phyloP scores from a whole-genome alignment of 2,797 vertebrate genomes.

The Tauraco hartlaubi region DNA sequence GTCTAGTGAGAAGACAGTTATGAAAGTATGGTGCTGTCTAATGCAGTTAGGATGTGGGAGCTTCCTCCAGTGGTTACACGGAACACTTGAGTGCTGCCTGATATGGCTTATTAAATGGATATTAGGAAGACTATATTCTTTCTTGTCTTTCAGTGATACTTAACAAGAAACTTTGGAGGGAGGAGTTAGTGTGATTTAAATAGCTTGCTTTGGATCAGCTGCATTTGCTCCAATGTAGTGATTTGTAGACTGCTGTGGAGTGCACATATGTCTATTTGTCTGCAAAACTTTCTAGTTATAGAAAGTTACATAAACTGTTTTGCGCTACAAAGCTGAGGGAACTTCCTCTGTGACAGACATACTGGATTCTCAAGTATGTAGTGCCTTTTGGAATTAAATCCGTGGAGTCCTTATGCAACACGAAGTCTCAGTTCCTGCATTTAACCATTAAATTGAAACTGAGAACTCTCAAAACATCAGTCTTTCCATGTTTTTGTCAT shows the following conservation, averaged over 20 bases:
- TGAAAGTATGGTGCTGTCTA: not conserved
- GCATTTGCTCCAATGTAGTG: not conserved
- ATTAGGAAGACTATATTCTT: not conserved
- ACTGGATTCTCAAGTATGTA: slow-evolving; percentile 34
- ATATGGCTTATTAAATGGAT: not conserved
- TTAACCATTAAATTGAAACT: slow-evolving; percentile 23
- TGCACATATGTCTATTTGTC: not conserved
- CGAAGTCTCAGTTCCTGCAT: not conserved
- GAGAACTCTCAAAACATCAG: not conserved
- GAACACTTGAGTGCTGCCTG: not conserved
- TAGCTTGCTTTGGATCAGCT: not conserved
- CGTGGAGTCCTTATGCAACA: slow-evolving; percentile 17
- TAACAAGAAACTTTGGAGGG: not conserved
- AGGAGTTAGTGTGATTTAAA: not conserved
- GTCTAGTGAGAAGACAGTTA: not conserved
- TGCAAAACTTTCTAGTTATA: not conserved
- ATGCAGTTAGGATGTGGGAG: not conserved
- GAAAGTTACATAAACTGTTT: not conserved
- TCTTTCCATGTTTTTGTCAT: not conserved
- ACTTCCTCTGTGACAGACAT: not conserved
- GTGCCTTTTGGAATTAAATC: slow-evolving; percentile 40
- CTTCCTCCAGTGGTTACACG: not conserved
- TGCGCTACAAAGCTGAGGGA: not conserved
- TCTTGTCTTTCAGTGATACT: not conserved
- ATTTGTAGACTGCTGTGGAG: not conserved